Evolutionary conservation across 2,888 invertebrate species (phyloP), one percentile per base, ranked within the genome.

Genomic region (Eueremaeus valkanovi): DNA sequence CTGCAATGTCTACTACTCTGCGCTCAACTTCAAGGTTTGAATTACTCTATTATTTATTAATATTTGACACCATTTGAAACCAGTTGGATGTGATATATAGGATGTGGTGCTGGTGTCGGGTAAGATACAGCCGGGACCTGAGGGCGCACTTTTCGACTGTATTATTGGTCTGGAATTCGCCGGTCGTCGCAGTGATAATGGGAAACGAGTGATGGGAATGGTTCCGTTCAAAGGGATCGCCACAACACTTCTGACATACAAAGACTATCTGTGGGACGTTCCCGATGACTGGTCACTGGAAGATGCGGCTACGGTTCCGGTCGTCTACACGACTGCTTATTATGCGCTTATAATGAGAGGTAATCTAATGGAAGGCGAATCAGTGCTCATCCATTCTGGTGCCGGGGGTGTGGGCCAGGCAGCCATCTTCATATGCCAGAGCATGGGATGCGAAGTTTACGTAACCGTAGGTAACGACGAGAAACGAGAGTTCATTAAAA

Each of bases 61-160:
- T 86, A 83, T 82, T 86, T 75, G 86, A 86, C 79, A 90, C 98
- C 80, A 98, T n/a, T n/a, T n/a, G 5, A 6, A 51, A n/a, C n/a
- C n/a, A n/a, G n/a, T n/a, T n/a, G n/a, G 24, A 8, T 27, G 8
- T 31, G 3, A 31, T 55, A 8, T n/a, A 29, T 90, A 97, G 80
- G 98, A 98, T 85, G 90, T 98, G 80, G 98, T 98, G 98, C 85
- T 98, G 82, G 96, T 97, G 40, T 94, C 94, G 36, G 97, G 97
- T 81, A 96, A 97, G 86, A 87, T 98, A 78, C 93, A 97, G 74
- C 95, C 96, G 40, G 98, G 98, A 86, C 95, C 97, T 72, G 78
- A 80, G 75, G 81, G 86, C 77, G 85, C 85, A 31, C 82, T 83
- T 55, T 88, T 92, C 86, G 98, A 98, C 80, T 97, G 97, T 84